phyloP scores from a whole-genome alignment of 2,113 vertebrate species.

The Orientallactaga bullata region DNA sequence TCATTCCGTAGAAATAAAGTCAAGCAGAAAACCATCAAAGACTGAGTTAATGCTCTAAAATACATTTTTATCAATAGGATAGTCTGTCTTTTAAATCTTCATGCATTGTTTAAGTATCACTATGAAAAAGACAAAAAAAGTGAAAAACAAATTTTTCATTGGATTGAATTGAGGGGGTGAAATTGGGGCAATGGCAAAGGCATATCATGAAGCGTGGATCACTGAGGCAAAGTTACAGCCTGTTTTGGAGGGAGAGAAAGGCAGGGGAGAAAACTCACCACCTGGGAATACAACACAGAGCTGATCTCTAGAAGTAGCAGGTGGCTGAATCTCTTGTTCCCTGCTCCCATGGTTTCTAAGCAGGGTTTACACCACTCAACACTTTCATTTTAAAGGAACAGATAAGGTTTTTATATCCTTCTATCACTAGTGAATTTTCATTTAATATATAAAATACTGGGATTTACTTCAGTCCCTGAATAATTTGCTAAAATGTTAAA shows the following conservation, averaged over 20 bases:
- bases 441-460: background rate
- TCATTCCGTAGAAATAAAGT: background rate
- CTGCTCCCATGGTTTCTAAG: background rate
- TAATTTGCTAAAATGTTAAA: conserved; percentile 52
- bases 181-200: background rate
- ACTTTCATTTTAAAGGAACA: background rate
- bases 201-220: background rate
- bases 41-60: conserved; percentile 24
- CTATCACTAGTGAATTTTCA: conserved; percentile 2
- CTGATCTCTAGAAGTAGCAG: background rate
- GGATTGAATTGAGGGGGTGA: background rate
- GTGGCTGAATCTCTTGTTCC: background rate
- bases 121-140: background rate
- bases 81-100: background rate
- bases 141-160: background rate
- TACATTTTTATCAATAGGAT: background rate
- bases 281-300: accelerated
- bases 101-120: background rate
- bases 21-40: background rate
- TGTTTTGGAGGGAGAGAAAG: background rate
- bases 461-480: background rate
- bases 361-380: background rate
- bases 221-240: background rate
- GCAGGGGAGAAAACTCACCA: background rate
- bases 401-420: background rate